Conservation (phyloP, 2,888 invertebrate species). For the Masnerella sp. region DNA sequence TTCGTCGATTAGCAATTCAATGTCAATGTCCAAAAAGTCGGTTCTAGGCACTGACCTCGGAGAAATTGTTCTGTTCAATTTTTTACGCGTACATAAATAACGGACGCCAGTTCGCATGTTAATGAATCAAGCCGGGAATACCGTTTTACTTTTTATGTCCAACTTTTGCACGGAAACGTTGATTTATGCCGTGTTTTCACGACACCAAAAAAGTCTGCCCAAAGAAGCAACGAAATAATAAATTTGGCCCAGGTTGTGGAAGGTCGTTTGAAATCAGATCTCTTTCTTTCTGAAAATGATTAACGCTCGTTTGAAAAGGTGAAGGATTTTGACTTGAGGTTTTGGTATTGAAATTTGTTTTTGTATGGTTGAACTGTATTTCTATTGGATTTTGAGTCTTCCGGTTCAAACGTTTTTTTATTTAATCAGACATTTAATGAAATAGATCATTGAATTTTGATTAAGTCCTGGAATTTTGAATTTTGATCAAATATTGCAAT, state of each 20-base stretch:
- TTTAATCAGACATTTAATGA: too few relatives aligned
- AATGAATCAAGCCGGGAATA: slow-evolving; percentile 6
- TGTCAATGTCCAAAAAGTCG: slow-evolving; percentile 18
- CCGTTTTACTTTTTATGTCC: slow-evolving; percentile 4
- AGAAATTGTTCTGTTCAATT: slow-evolving; percentile 12
- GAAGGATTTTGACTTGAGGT: slow-evolving; percentile 3
- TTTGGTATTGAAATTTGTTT: too few relatives aligned
- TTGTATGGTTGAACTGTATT: too few relatives aligned
- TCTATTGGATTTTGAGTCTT: too few relatives aligned
- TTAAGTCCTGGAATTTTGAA: too few relatives aligned
- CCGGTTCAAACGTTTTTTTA: too few relatives aligned
- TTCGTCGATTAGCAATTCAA: slow-evolving; percentile 14
- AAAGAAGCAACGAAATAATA: slow-evolving; percentile 9
- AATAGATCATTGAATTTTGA: too few relatives aligned
- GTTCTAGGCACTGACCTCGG: slow-evolving; percentile 36
- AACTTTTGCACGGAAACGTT: slow-evolving; percentile 1
- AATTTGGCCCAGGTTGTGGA: background rate
- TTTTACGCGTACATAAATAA: slow-evolving; percentile 20
- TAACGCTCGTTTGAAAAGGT: background rate
- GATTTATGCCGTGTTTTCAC: slow-evolving; percentile 15
- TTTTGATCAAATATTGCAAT: too few relatives aligned
- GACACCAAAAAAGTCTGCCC: background rate
- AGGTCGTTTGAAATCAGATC: slow-evolving; percentile 9
- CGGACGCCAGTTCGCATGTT: slow-evolving; percentile 4
- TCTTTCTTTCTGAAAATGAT: background rate